Evolutionary conservation across 2,113 vertebrate species (phyloP).

Genomic region (Ardeotis arabs): DNA sequence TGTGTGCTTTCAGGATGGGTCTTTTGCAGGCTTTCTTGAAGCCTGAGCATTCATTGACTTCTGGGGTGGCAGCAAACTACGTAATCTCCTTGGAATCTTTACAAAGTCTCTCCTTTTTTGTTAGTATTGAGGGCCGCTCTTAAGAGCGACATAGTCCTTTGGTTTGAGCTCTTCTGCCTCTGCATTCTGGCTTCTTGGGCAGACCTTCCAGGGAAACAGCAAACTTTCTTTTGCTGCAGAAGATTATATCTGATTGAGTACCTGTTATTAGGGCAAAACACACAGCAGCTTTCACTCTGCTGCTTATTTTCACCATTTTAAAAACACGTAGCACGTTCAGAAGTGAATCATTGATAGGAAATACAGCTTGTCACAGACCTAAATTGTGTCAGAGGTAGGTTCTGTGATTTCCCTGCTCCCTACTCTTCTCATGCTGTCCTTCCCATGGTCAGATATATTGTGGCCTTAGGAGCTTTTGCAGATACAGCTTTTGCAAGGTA

Average conservation of each 20-base stretch:
- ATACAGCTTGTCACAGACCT: not conserved
- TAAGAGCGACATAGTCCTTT: not conserved
- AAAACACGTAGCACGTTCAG: accelerated
- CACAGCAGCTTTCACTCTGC: not conserved
- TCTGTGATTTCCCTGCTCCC: not conserved
- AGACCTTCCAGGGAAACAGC: not conserved
- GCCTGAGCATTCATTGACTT: not conserved
- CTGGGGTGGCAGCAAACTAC: not conserved
- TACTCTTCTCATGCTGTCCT: not conserved
- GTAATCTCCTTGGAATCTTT: not conserved
- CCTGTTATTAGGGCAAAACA: not conserved
- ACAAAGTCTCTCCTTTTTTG: not conserved
- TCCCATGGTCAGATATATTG: not conserved
- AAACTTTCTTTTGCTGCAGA: not conserved
- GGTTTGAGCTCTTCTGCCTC: not conserved
- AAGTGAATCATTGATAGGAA: not conserved
- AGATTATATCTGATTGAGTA: not conserved
- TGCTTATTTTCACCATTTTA: not conserved
- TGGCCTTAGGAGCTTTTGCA: not conserved
- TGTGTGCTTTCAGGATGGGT: not conserved
- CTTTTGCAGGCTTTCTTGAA: accelerated
- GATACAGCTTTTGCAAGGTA: not conserved
- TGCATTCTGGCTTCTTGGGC: not conserved
- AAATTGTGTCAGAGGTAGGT: not conserved
- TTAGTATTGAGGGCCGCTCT: not conserved